Conservation (phyloP, 2,113 vertebrate genomes). For the Bombycilla garrulus region DNA sequence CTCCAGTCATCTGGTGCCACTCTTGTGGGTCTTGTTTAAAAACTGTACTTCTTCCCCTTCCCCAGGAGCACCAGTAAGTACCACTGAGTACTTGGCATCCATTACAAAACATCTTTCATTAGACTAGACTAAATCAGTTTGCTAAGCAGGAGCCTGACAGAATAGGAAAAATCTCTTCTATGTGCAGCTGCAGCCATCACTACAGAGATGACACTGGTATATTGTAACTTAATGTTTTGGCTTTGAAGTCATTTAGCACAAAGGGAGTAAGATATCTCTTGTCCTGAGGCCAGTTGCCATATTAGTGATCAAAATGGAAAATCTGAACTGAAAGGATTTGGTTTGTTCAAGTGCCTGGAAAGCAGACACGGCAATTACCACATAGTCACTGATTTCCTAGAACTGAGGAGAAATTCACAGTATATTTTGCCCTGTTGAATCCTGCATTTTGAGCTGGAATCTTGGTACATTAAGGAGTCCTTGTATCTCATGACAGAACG, state of each 20-base stretch:
- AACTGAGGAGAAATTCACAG: neutral
- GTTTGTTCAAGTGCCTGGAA: neutral
- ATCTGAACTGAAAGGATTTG: neutral
- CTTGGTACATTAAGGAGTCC: neutral
- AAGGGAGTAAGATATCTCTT: neutral
- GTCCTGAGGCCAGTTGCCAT: neutral
- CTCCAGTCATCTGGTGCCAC: neutral
- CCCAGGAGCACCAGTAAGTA: neutral
- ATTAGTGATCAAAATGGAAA: neutral
- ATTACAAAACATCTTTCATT: constrained; percentile 3
- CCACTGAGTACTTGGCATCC: neutral
- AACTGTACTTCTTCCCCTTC: neutral
- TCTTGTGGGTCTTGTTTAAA: neutral
- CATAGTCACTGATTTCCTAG: neutral
- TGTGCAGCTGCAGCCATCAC: neutral
- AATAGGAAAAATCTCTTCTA: neutral
- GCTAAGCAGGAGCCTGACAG: neutral
- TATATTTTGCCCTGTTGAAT: neutral
- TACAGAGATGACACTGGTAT: neutral
- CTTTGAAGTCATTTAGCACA: neutral
- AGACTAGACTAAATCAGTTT: neutral
- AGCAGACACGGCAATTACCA: neutral
- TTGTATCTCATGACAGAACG: neutral
- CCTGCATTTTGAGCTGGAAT: neutral
- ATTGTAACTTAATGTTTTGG: neutral